Evolutionary conservation across 2,888 invertebrate genomes (phyloP), one percentile per base, ranked within the genome.

Genomic region (Eutolmus rufibarbis): DNA sequence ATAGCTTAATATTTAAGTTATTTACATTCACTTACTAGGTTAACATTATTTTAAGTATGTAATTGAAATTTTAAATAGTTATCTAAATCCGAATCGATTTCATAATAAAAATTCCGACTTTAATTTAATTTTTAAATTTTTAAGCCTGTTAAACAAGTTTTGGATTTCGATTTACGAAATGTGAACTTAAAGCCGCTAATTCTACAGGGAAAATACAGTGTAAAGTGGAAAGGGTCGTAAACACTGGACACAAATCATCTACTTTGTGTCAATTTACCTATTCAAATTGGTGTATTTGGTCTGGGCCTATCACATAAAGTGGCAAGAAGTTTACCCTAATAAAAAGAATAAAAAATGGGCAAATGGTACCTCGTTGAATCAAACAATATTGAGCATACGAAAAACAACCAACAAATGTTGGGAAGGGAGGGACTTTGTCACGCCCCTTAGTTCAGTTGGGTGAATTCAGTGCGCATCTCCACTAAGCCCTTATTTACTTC

Each of bases 221-320:
- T 12, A 4, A 66, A 23, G 2, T 76, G 8, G 28, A 43, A 23
- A 78, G 40, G 28, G 28, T 78, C 14, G 16, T 78, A 78, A 43
- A 46, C 46, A 78, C 23, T 43, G 46, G 37, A 43, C 37, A 43
- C 43, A 85, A 88, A 87, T 87, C 87, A 86, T 66, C 76, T 82
- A 87, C 86, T 88, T 87, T 88, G 66, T 88, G 88, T 86, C 88
- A 88, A 88, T 88, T 88, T 88, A 87, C 87, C 43, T 87, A 87
- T 74, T 74, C 40, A 88, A 88, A 87, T 88, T 86, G 86, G 56
- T 57, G 86, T 81, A 57, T 88, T 87, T 87, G 76, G 86, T 16
- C 74, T 43, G 40, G 31, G 51, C 19, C 76, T 34, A 86, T 66
- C 77, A 85, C 74, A 66, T 66, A 31, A 23, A 66, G 40, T 84